Base-by-base conservation (phyloP, 2,888 invertebrate genomes). In the Urechis unicinctus region DNA sequence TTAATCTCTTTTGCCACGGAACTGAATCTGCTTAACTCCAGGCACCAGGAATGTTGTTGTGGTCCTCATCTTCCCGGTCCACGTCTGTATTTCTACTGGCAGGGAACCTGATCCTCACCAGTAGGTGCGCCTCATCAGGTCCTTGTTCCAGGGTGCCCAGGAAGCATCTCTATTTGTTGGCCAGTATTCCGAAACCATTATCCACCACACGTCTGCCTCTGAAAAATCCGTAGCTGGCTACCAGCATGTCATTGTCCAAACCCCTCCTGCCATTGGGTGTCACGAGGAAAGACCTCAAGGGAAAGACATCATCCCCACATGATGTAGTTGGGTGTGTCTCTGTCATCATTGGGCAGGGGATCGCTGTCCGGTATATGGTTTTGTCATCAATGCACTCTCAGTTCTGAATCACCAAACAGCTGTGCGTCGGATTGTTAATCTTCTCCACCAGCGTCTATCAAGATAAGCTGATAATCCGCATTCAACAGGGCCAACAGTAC, bases 301-400 rank as follows among this genome's bases (percentile, higher is more conserved):
- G 60, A 60, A 68, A 65, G 1, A 61, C 66, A 54, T 66, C 63
- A 50, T 63, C 63, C 13, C 61, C 66, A 47, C n/a, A 64, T 44
- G 45, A 64, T 42, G 54, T 64, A 62, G 56, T 60, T 62, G 6
- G 64, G 64, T 26, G 53, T 58, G 25, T 53, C 50, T 41, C 31
- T 29, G 49, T 61, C 56, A 56, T 64, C 61, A 52, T 43, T 5
- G 2, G 62, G 58, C 13, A 62, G 50, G 21, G 58, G 56, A 6
- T 46, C 54, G 28, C 61, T 51, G 21, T 21, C 25, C n/a, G 64
- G 5, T 53, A 53, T 46, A 63, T 60, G 41, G 50, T 50, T 6
- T 55, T 57, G 41, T n/a, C n/a, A n/a, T n/a, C n/a, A n/a, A n/a
- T n/a, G n/a, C n/a, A 53, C 22, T 13, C 17, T 22, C 28, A 53